Evolutionary conservation across 2,888 invertebrate species (phyloP).

Genomic region (Acrocera orbiculus): DNA sequence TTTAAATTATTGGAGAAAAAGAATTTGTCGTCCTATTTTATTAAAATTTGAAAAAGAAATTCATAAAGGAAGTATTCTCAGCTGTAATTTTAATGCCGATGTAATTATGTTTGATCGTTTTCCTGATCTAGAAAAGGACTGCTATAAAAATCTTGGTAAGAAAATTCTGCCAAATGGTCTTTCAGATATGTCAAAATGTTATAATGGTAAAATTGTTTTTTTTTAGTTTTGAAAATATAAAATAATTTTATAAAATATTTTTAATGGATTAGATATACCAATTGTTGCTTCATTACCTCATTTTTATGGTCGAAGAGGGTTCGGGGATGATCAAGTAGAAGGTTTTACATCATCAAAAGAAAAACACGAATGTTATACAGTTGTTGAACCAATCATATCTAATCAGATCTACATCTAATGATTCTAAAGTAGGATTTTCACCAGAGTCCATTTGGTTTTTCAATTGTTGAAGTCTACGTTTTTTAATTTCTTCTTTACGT

Average conservation of each 20-base stretch:
- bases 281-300: constrained; percentile 54
- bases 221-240: neutral
- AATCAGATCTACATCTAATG: no score
- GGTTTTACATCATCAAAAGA: constrained; percentile 40
- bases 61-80: constrained; percentile 32
- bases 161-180: constrained; percentile 38
- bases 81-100: constrained; percentile 40
- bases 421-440: no score
- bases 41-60: constrained; percentile 19
- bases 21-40: constrained; percentile 20
- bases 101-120: constrained; percentile 38
- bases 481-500: constrained; percentile 23
- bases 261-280: constrained; percentile 39
- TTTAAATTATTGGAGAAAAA: constrained; percentile 47
- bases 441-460: neutral
- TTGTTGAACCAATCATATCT: constrained; percentile 56
- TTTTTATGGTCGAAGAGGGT: constrained; percentile 35
- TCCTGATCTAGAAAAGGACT: constrained; percentile 36
- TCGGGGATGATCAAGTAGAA: constrained; percentile 34
- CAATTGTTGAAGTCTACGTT: constrained; percentile 7
- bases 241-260: neutral
- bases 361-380: constrained; percentile 44
- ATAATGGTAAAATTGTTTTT: constrained; percentile 35
- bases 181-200: constrained; percentile 47
- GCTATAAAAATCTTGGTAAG: constrained; percentile 34